Percentiles rank a stretch among this genome's conserved stretches.
Conservation (phyloP, 92 coral and sea anemone species). For the Desmophyllum pertusum region DNA sequence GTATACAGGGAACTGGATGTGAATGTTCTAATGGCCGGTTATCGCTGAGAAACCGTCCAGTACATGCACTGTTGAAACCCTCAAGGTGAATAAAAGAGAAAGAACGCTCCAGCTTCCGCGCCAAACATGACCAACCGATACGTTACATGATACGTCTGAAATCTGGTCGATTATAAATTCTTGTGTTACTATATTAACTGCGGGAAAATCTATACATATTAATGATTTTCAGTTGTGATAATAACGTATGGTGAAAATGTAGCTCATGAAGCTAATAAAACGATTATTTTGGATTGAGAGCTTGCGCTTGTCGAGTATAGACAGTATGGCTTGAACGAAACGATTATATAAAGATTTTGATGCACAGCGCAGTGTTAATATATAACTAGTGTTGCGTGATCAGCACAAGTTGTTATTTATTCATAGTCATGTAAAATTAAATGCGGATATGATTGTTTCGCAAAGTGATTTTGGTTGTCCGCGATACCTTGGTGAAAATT, state of each 20-base stretch:
- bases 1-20: not conserved
- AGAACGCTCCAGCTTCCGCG: not conserved
- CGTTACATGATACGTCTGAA: not conserved
- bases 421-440: not conserved
- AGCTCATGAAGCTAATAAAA: not conserved
- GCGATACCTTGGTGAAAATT: not conserved
- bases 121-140: not conserved
- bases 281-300: no score
- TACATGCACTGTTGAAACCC: not conserved
- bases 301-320: no score
- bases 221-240: not conserved
- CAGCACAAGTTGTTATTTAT: not conserved
- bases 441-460: not conserved
- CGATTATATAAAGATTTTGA: no score
- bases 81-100: not conserved
- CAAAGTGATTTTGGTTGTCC: not conserved
- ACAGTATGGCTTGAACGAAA: no score
- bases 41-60: not conserved
- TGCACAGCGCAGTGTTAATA: no score
- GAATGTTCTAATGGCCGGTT: not conserved
- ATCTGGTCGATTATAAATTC: slow-evolving; percentile 11
- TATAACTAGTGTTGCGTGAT: not conserved
- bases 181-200: slow-evolving; percentile 26
- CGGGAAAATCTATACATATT: not conserved
- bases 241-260: not conserved